Evolutionary conservation across 2,113 vertebrate genomes (phyloP).

Genomic region (Tylochromis polylepis): DNA sequence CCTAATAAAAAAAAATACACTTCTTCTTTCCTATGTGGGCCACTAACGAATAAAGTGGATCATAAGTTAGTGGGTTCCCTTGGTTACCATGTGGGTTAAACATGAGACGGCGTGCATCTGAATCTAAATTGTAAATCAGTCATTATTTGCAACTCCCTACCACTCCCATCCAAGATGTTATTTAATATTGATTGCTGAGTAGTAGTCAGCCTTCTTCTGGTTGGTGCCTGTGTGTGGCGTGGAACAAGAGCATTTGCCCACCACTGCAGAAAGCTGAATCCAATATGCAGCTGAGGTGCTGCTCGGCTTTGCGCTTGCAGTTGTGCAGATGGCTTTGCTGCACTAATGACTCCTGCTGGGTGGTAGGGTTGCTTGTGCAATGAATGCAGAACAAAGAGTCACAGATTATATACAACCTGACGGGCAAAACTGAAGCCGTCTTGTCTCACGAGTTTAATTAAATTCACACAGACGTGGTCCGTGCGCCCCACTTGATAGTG

Average conservation of each 20-base stretch:
- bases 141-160: not conserved
- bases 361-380: not conserved
- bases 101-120: not conserved
- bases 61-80: not conserved
- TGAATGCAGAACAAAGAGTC: constrained; percentile 36
- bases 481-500: not conserved
- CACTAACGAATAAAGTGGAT: not conserved
- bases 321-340: constrained; percentile 7
- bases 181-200: not conserved
- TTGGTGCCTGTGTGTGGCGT: not conserved
- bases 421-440: not conserved
- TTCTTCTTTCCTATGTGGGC: not conserved
- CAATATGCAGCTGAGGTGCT: not conserved
- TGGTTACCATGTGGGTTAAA: not conserved
- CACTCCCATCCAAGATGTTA: not conserved
- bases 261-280: not conserved
- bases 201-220: not conserved
- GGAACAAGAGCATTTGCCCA: not conserved
- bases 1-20: not conserved
- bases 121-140: not conserved
- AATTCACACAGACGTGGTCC: not conserved
- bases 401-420: not conserved
- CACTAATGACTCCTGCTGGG: constrained; percentile 44
- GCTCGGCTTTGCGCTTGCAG: not conserved
- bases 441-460: constrained; percentile 23